Base-by-base conservation (phyloP, 2,888 invertebrate species). In the Polydrusus tereticollis region DNA sequence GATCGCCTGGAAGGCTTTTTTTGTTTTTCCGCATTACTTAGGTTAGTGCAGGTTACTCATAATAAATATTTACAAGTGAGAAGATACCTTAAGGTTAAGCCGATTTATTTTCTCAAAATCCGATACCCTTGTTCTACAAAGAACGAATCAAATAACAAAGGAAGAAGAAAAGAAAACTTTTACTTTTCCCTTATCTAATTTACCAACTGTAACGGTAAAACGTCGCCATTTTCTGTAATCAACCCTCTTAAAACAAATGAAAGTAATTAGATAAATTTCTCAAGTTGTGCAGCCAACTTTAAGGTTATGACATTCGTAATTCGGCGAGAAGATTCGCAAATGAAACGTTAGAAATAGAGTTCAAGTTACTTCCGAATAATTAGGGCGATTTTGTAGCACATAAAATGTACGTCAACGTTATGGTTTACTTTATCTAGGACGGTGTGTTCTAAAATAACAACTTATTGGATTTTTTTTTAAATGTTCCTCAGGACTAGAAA, bases 171-270 rank as follows among this genome's bases (percentile, higher is more conserved):
- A 14, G 50, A 29, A 55, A 55, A 16, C 29, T 55, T 29, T 55
- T 16, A 10, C 52, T 29, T 55, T 52, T 8, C 29, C 14, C 21
- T 14, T 10, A n/a, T 14, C 23, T 23, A 50, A 26, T 21, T 18
- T 18, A 18, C 1, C 29, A n/a, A n/a, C n/a, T 5, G n/a, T 29
- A 29, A 29, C n/a, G 10, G 18, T 29, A 29, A 21, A 20, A 55
- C 7, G 7, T 8, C 16, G 12, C 47, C 21, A 47, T 47, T 55
- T 55, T 29, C 52, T 8, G 29, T 55, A 55, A 55, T 55, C 29
- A 55, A 55, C 52, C 52, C 29, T 55, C 52, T 18, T 29, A 55
- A 55, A 55, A 55, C 29, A 55, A 55, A 55, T 55, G 52, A 14
- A 55, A 29, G 29, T 29, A 55, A 55, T 55, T 55, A 55, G 18